Conservation (phyloP, 2,888 invertebrate genomes). For the Lochmaea crataegi region DNA sequence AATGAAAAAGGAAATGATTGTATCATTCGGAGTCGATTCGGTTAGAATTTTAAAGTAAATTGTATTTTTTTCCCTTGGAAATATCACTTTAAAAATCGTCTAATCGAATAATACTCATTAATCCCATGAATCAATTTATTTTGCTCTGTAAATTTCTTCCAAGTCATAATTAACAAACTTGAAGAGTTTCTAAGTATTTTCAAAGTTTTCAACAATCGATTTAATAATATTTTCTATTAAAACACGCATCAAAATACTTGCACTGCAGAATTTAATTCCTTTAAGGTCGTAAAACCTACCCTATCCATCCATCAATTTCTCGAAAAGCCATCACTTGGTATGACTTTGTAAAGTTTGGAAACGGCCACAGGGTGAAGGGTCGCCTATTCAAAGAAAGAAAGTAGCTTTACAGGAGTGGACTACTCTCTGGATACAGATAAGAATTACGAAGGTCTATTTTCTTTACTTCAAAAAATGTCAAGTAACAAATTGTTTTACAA, state of each 20-base stretch:
- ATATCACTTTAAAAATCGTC: slow-evolving; percentile 23
- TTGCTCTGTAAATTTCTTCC: background rate
- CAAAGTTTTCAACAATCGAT: background rate
- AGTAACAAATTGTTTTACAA: too few species aligned
- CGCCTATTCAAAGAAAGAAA: slow-evolving; percentile 18
- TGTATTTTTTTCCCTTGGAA: slow-evolving; percentile 22
- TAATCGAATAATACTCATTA: slow-evolving; percentile 5
- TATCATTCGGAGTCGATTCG: slow-evolving; percentile 29
- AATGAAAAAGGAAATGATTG: slow-evolving; percentile 35
- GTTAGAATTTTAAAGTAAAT: slow-evolving; percentile 27
- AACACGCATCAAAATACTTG: slow-evolving; percentile 8
- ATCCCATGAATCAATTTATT: background rate
- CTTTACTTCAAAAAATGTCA: too few species aligned
- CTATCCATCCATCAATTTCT: slow-evolving; percentile 18
- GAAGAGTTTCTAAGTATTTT: background rate
- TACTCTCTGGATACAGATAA: background rate
- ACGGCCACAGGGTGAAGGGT: slow-evolving; percentile 22
- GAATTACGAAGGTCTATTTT: background rate
- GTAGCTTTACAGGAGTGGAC: background rate
- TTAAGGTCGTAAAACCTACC: slow-evolving; percentile 9
- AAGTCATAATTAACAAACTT: too few species aligned
- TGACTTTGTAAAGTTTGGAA: slow-evolving; percentile 28
- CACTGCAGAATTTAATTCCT: slow-evolving; percentile 21
- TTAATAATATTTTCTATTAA: background rate
- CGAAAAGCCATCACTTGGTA: slow-evolving; percentile 20